Evolutionary conservation across 2,888 invertebrate genomes (phyloP).

Genomic region (Agonopterix subpropinquella): DNA sequence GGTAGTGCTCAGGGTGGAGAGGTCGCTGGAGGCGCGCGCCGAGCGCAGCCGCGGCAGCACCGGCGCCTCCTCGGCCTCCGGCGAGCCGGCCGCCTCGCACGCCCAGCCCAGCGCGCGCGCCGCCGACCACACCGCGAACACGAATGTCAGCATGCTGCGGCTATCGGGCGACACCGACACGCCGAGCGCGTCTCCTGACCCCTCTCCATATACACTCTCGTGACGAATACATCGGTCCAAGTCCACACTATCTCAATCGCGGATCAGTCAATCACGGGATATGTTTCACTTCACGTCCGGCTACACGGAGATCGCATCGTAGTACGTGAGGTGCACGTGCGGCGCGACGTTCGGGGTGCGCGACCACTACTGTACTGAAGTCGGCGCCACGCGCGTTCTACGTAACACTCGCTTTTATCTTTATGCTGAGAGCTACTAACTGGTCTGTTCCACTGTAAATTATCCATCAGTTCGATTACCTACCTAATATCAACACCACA

Average conservation of each 20-base stretch:
- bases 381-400: conserved; percentile 34
- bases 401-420: conserved; percentile 51
- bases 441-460: conserved; percentile 20
- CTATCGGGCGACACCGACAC: conserved; percentile 53
- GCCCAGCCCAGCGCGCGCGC: conserved; percentile 76
- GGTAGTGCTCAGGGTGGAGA: conserved; percentile 66
- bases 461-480: not conserved
- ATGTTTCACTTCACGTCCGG: conserved; percentile 15
- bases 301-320: conserved; percentile 14
- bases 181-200: conserved; percentile 42
- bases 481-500: too few relatives aligned
- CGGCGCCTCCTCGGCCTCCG: conserved; percentile 58
- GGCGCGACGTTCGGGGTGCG: conserved; percentile 34
- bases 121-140: conserved; percentile 78
- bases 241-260: conserved; percentile 31
- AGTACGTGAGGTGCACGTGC: conserved; percentile 39
- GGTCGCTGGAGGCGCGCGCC: conserved; percentile 67
- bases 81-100: conserved; percentile 43
- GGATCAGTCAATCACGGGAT: conserved; percentile 25
- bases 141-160: conserved; percentile 75
- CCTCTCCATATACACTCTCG: conserved; percentile 40
- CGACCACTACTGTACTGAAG: conserved; percentile 53
- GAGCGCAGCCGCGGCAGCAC: conserved; percentile 64
- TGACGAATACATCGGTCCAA: conserved; percentile 44
- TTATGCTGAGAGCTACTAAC: conserved; percentile 52